Evolutionary conservation across 2,113 vertebrate genomes (phyloP).

Genomic region (Chionomys nivalis): DNA sequence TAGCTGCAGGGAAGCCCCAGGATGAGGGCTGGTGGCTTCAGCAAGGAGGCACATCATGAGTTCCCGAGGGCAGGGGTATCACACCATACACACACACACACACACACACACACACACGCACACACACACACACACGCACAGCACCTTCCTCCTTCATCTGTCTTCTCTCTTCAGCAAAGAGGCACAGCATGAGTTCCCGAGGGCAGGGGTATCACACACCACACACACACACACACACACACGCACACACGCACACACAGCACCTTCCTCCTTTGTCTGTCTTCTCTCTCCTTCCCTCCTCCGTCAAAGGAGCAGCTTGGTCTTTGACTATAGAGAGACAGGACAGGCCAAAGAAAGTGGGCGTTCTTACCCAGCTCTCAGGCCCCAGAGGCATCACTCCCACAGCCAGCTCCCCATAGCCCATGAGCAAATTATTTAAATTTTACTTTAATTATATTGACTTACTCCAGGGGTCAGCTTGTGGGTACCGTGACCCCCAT

Average conservation of each 20-base stretch:
- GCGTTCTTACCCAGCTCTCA: background rate
- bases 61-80: background rate
- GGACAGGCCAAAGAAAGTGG: background rate
- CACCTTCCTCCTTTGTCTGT: background rate
- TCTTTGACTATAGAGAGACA: background rate
- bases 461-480: background rate
- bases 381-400: background rate
- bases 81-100: background rate
- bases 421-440: background rate
- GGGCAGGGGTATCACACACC: background rate
- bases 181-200: too few species aligned
- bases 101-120: background rate
- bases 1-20: constrained; percentile 53
- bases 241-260: background rate
- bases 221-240: background rate
- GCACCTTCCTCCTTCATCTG: background rate
- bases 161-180: background rate
- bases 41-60: background rate
- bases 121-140: background rate
- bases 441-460: background rate
- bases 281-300: background rate
- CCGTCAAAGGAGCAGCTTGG: background rate
- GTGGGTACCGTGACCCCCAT: background rate
- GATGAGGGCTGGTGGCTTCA: background rate
- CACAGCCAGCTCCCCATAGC: too few species aligned